Evolutionary conservation across 1,140 invertebrate genomes (phyloP), one percentile per base, ranked within the genome.

Genomic region (Leptopilina boulardi): DNA sequence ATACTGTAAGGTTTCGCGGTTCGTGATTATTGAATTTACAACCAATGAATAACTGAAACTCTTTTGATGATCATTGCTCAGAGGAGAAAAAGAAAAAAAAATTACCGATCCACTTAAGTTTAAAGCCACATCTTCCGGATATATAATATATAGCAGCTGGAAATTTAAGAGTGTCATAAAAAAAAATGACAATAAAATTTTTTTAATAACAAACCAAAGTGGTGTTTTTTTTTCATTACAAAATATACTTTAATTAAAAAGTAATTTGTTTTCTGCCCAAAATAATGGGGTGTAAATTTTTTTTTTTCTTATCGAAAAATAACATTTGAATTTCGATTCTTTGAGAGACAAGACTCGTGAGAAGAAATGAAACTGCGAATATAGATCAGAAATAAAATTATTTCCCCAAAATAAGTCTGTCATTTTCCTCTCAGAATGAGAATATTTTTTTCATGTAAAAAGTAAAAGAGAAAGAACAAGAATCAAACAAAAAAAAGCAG

Each of bases 11-110:
- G 38, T 72, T 72, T 72, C 41, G 19, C 41, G 34, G 71, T 21
- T 11, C 38, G 21, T 21, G 71, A 23, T 72, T 72, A 23, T 44
- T 72, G 42, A 72, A 72, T 72, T 72, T 47, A 21, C 71, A 72
- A 23, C 71, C 71, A 38, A 41, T 23, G 19, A 15, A 59, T 59
- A 59, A 26, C 56, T 26, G 2, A 59, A 26, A 38, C 23, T 59
- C 19, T 59, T 26, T 30, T 54, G 11, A 59, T 59, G 56, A 26
- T 26, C 21, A 59, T 15, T 10, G 13, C 23, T 26, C 21, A 21
- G 3, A 6, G 9, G 34, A 2, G 5, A 38, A 38, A 9, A 9
- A 38, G 23, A 13, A 10, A 26, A 59, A 59, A 26, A 59, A 59
- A 59, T 26, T 30, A 21, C 56, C 21, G 11, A 59, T 21, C 11